phyloP scores from a whole-genome alignment of 2,888 invertebrate species.

The Selenia dentaria region DNA sequence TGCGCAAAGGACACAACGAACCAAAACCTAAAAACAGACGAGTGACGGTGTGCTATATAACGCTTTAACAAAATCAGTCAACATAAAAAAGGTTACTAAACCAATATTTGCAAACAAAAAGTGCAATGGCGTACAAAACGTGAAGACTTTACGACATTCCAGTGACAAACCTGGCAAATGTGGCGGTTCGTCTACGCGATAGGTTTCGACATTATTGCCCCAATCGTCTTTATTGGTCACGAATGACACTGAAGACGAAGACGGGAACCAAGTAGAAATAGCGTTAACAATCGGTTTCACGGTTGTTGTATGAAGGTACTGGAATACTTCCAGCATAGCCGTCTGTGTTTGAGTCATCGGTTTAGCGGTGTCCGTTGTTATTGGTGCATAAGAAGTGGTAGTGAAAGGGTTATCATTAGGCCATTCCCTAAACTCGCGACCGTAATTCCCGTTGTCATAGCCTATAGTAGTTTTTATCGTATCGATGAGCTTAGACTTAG shows the following conservation, averaged over 20 bases:
- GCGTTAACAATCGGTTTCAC: conserved; percentile 74
- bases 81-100: conserved; percentile 17
- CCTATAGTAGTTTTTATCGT: conserved; percentile 79
- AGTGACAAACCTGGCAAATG: conserved; percentile 82
- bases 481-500: conserved; percentile 80
- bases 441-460: conserved; percentile 69
- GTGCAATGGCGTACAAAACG: conserved; percentile 68
- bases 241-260: conserved; percentile 60
- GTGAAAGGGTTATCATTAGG: conserved; percentile 81
- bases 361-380: conserved; percentile 73
- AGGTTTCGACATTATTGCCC: conserved; percentile 78
- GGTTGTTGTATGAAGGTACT: conserved; percentile 78
- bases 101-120: conserved; percentile 62
- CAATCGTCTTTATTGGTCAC: conserved; percentile 74
- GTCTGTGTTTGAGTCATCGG: conserved; percentile 74
- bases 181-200: conserved; percentile 82
- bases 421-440: conserved; percentile 73
- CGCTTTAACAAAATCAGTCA: conserved; percentile 13
- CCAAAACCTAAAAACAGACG: conserved; percentile 25
- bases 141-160: conserved; percentile 71
- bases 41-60: conserved; percentile 25
- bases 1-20: conserved; percentile 41
- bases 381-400: conserved; percentile 72
- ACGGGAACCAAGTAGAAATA: conserved; percentile 52
- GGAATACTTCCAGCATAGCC: conserved; percentile 80